These are phyloP conservation scores for Clanis bilineata DNA, from an alignment of 2,888 invertebrate species.

Conservation along the genomic window DNA sequence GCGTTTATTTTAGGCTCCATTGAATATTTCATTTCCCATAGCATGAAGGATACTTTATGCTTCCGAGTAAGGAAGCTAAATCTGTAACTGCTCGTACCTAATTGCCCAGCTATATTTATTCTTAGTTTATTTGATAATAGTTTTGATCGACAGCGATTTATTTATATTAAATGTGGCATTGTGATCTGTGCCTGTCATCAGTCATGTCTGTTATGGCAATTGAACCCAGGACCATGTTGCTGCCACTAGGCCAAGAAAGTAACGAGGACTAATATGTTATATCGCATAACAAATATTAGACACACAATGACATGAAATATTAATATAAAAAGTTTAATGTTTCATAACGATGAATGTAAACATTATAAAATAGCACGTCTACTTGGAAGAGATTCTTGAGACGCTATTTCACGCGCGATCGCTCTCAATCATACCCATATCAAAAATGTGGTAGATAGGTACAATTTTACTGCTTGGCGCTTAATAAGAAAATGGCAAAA, in stretches of 20 bases:
- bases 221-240: no score
- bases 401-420: slow-evolving; percentile 67
- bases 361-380: slow-evolving; percentile 7
- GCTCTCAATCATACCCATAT: slow-evolving; percentile 63
- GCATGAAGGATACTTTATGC: slow-evolving; percentile 22
- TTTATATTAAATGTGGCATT: not conserved
- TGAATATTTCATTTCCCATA: slow-evolving; percentile 50
- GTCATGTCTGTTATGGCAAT: no score
- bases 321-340: not conserved
- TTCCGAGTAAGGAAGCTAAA: slow-evolving; percentile 41
- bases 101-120: slow-evolving; percentile 55
- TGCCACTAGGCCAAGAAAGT: no score
- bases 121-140: slow-evolving; percentile 22
- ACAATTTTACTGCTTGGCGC: slow-evolving; percentile 23
- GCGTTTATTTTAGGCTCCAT: slow-evolving; percentile 39
- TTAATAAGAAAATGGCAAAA: slow-evolving; percentile 23
- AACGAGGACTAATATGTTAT: no score
- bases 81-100: slow-evolving; percentile 39
- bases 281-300: no score
- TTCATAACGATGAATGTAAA: slow-evolving; percentile 11
- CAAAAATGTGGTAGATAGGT: slow-evolving; percentile 38
- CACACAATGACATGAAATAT: not conserved
- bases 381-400: slow-evolving; percentile 33
- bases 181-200: no score
- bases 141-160: slow-evolving; percentile 22